Evolutionary conservation across 2,797 vertebrate genomes (phyloP).

Genomic region (Fundulus diaphanus): DNA sequence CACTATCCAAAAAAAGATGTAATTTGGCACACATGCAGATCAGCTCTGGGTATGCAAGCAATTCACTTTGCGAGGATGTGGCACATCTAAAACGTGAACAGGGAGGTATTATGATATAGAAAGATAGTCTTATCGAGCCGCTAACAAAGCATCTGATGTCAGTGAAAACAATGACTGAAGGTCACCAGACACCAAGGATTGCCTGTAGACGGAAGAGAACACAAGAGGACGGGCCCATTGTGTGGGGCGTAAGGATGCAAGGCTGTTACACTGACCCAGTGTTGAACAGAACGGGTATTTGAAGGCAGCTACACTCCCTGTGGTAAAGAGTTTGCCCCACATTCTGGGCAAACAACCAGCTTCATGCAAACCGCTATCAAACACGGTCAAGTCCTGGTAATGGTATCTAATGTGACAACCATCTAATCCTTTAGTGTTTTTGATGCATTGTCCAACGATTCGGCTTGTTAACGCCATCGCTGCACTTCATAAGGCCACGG

Average conservation of each 20-base stretch:
- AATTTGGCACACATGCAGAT: background rate
- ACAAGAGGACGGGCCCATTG: background rate
- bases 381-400: background rate
- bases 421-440: constrained; percentile 1
- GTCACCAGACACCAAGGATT: background rate
- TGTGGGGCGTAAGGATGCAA: background rate
- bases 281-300: background rate
- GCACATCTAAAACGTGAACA: background rate
- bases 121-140: background rate
- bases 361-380: background rate
- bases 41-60: background rate
- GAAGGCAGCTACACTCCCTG: background rate
- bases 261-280: background rate
- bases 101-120: background rate
- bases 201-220: background rate
- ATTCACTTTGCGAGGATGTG: background rate
- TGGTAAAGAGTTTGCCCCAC: background rate
- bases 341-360: background rate
- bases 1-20: background rate
- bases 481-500: background rate
- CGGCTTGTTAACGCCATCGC: background rate
- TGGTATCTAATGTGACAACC: background rate
- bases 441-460: background rate
- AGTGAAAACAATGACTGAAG: background rate
- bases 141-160: background rate